These are phyloP conservation scores for Phylloscopus whistleri DNA, from an alignment of 2,113 vertebrate species.

Conservation along the genomic window DNA sequence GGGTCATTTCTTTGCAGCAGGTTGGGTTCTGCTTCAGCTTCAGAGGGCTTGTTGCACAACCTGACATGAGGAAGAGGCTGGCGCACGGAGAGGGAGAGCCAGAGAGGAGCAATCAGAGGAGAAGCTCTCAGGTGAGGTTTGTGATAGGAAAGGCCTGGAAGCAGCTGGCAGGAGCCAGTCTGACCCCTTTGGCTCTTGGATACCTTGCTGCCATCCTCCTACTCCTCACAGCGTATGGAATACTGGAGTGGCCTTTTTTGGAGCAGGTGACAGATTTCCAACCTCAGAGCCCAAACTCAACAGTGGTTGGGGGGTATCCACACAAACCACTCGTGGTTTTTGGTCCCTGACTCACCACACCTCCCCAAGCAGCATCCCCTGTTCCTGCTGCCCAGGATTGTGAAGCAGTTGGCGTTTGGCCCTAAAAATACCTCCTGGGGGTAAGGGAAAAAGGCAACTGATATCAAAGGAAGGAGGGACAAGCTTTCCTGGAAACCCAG, in stretches of 20 bases:
- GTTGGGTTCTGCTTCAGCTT: not conserved
- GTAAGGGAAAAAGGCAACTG: not conserved
- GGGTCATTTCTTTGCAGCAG: conserved; percentile 3
- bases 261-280: not conserved
- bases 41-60: not conserved
- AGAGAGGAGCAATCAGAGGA: not conserved
- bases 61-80: not conserved
- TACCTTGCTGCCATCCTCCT: not conserved
- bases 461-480: not conserved
- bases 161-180: not conserved
- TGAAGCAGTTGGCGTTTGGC: not conserved
- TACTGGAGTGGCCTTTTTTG: not conserved
- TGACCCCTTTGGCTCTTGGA: not conserved
- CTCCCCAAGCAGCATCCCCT: not conserved
- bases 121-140: not conserved
- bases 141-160: not conserved
- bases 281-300: not conserved
- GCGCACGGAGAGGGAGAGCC: not conserved
- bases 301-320: not conserved
- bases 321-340: accelerated
- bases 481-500: not conserved
- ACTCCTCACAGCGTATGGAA: not conserved
- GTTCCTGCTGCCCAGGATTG: accelerated
- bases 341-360: not conserved
- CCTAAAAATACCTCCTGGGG: not conserved